A percentile compares a stretch with the other conserved stretches of the same genome.
These are phyloP conservation scores for Patagioenas fasciata DNA, from an alignment of 2,113 vertebrate genomes.

Conservation along the genomic window DNA sequence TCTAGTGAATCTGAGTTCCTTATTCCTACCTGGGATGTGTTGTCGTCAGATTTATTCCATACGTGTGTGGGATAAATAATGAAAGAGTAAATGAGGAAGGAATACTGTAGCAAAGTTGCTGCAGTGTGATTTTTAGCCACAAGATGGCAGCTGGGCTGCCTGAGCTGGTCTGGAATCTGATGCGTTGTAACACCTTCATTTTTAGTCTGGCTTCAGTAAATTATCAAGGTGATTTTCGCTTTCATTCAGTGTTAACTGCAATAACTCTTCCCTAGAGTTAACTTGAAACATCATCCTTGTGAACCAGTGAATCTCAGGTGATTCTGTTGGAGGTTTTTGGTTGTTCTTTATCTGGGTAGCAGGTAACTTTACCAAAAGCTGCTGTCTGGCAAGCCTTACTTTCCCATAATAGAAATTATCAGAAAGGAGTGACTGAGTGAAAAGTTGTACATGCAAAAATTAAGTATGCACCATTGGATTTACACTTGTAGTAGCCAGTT, in stretches of 20 bases:
- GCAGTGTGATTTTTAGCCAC: conserved; percentile 46
- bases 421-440: not conserved
- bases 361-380: not conserved
- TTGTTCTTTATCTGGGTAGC: not conserved
- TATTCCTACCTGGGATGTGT: conserved; percentile 43
- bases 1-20: conserved; percentile 60
- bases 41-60: conserved; percentile 37
- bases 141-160: conserved; percentile 62
- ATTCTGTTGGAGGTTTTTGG: not conserved
- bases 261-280: not conserved
- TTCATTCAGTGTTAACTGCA: not conserved
- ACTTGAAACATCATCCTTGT: not conserved
- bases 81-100: not conserved
- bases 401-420: not conserved
- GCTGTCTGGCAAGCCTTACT: not conserved
- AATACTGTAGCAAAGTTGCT: not conserved
- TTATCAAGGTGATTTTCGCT: not conserved
- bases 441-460: not conserved
- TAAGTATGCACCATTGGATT: not conserved
- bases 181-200: not conserved
- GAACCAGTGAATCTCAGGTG: not conserved
- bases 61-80: not conserved
- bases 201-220: not conserved
- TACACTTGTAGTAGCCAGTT: not conserved
- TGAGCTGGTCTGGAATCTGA: not conserved